Evolutionary conservation across 2,888 invertebrate genomes (phyloP).

Genomic region (Ommatoiulus sabulosus): DNA sequence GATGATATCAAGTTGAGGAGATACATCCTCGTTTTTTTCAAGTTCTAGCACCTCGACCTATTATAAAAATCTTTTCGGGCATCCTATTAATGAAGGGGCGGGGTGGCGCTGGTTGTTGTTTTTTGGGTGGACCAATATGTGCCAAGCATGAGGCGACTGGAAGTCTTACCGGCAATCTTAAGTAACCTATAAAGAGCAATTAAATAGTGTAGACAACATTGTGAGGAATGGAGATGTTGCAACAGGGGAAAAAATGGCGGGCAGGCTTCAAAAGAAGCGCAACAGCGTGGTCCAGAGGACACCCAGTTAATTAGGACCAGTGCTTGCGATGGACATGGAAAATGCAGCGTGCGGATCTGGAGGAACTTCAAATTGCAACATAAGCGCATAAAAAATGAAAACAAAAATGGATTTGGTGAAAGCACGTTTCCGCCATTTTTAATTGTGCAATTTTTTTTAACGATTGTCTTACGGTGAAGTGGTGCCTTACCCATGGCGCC

Average conservation of each 20-base stretch:
- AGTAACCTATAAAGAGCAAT: constrained; percentile 20
- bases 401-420: background rate
- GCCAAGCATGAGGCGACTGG: background rate
- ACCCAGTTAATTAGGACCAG: constrained; percentile 34
- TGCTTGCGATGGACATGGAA: background rate
- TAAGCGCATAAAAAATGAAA: background rate
- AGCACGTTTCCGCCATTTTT: constrained; percentile 31
- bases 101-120: background rate
- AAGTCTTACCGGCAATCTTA: constrained; percentile 16
- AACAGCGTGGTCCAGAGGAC: background rate
- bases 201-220: constrained; percentile 34
- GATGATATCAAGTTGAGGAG: constrained; percentile 10
- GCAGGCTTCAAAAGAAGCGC: constrained; percentile 14
- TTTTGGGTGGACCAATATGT: constrained; percentile 20
- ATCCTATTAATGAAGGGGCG: constrained; percentile 27
- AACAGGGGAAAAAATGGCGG: constrained; percentile 20
- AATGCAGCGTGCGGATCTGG: background rate
- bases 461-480: too few relatives aligned
- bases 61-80: constrained; percentile 14
- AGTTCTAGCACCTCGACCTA: background rate
- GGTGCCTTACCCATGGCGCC: too few relatives aligned
- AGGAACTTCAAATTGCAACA: background rate
- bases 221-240: background rate
- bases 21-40: background rate
- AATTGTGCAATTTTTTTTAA: too few relatives aligned